Evolutionary conservation across 2,888 invertebrate genomes (phyloP).

Genomic region (Pyrocoelia pectoralis): DNA sequence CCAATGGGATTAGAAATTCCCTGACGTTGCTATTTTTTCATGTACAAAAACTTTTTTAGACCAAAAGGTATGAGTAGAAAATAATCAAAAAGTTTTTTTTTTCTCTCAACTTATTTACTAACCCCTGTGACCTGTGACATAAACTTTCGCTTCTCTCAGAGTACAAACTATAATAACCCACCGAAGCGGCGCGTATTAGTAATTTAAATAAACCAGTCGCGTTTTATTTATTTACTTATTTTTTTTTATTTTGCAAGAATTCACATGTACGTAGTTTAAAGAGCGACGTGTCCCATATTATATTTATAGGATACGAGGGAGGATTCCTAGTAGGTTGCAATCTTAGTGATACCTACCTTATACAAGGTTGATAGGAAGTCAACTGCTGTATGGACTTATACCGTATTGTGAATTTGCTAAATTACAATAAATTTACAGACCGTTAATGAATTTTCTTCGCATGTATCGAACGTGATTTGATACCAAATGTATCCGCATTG

Average conservation of each 20-base stretch:
- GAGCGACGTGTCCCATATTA: conserved; percentile 16
- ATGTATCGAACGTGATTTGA: too few relatives aligned
- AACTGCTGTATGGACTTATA: too few relatives aligned
- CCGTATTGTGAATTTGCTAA: too few relatives aligned
- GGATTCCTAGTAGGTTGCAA: conserved; percentile 7
- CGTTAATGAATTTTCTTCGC: too few relatives aligned
- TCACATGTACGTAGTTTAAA: conserved; percentile 18
- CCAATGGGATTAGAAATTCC: conserved; percentile 8
- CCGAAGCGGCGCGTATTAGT: neutral
- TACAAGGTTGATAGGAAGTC: neutral
- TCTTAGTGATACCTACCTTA: conserved; percentile 2
- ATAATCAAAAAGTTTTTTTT: conserved; percentile 4
- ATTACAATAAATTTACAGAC: too few relatives aligned
- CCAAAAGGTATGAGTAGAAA: neutral
- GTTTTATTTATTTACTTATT: conserved; percentile 9
- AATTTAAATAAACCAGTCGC: neutral
- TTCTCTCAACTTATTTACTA: neutral
- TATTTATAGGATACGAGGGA: conserved; percentile 22
- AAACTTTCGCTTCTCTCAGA: neutral
- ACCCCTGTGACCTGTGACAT: neutral
- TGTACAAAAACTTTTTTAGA: neutral
- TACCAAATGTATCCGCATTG: too few relatives aligned
- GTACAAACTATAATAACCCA: neutral
- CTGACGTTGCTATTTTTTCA: neutral
- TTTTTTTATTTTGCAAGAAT: conserved; percentile 11